Evolutionary conservation across 2,797 vertebrate species (phyloP), one percentile per base, ranked within the genome.

Genomic region (Fistularia tabacaria): DNA sequence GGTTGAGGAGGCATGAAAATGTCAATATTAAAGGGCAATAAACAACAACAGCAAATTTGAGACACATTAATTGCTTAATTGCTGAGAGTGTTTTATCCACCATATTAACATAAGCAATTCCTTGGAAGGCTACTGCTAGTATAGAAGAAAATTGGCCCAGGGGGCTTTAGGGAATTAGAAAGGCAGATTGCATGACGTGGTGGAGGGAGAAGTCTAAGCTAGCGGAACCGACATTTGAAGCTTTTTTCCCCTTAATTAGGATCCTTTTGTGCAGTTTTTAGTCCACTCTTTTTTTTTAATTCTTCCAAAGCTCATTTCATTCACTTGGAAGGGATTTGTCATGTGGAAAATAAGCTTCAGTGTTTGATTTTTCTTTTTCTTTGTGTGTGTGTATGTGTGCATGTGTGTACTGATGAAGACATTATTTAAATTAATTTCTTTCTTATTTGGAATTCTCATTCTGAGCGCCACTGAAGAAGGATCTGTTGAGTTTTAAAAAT

Each of bases 141-240:
- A 92, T 91, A 91, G 92, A 92, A 92, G 92, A 94, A 95, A 94
- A 94, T 91, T 93, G 93, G 90, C 91, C 91, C 90, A 90, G 91
- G 88, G 91, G 90, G 89, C 88, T 88, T 87, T 86, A 59, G 91
- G 90, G 92, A 94, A 93, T 93, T 93, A 91, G 88, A 92, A 87
- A 88, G 83, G 90, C 89, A 90, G 87, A 89, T 88, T 86, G 84
- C 80, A 59, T 83, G 87, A 90, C 82, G 69, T 87, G 82, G 87
- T 86, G 86, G 65, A 85, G 76, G 85, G 91, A 90, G 87, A 88
- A 85, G 88, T 89, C 76, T 83, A 92, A 94, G 89, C 91, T 91
- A 91, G 92, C 81, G 91, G 92, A 95, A 93, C 91, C 83, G 88
- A 92, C 92, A 93, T 93, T 93, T 92, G 79, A 90, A 86, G 84